A percentile compares a stretch with the other conserved stretches of the same genome.
Conservation (phyloP, 2,888 invertebrate species). For the Clitarchus hookeri region DNA sequence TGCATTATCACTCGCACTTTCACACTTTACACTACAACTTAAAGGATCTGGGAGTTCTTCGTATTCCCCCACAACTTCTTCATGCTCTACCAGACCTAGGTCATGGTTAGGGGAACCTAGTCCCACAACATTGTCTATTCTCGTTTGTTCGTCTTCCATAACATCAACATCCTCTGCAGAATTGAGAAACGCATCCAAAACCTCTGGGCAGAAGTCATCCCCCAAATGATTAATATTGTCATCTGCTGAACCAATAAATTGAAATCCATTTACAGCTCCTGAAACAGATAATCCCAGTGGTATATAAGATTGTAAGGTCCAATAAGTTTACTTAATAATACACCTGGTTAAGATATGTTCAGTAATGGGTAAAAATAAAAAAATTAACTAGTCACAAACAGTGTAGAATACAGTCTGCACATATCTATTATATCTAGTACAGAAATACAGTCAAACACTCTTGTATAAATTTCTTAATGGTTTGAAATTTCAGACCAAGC, state of each 20-base stretch:
- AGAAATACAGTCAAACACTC: too few species aligned
- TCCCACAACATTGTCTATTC: not conserved
- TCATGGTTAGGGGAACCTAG: not conserved
- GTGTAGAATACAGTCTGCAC: too few species aligned
- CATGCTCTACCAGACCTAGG: not conserved
- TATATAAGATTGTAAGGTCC: too few species aligned
- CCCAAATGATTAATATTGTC: not conserved
- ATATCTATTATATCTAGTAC: too few species aligned
- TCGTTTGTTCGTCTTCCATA: not conserved
- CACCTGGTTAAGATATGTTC: too few species aligned
- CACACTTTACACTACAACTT: slow-evolving; percentile 2
- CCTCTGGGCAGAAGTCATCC: slow-evolving; percentile 6
- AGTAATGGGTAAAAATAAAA: too few species aligned
- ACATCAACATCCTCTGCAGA: not conserved
- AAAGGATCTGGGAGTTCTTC: not conserved
- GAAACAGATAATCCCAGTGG: slow-evolving; percentile 1
- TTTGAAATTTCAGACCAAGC: too few species aligned
- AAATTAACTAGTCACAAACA: too few species aligned
- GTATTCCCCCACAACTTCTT: not conserved
- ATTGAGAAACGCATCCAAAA: not conserved
- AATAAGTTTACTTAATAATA: too few species aligned
- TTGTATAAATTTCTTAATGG: too few species aligned
- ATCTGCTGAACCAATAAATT: slow-evolving; percentile 15
- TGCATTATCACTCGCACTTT: not conserved
- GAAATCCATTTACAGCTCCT: slow-evolving; percentile 26